Evolutionary conservation across 2,888 invertebrate species (phyloP), one percentile per base, ranked within the genome.

Genomic region (Stegophylla sp.): DNA sequence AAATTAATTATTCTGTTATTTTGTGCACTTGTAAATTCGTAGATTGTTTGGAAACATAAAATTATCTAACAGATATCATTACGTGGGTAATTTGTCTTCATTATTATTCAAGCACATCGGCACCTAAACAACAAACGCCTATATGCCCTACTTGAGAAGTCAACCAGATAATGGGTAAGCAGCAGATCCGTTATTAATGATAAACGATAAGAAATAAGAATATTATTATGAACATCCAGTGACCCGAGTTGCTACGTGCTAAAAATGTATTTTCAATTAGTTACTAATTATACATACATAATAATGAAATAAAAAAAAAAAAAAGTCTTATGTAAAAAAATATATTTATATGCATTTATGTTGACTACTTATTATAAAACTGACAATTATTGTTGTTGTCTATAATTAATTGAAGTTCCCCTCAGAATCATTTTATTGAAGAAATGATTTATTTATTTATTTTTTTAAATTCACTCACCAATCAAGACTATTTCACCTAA

Each of bases 91-190:
- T 34, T 34, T 41, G 23, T 41, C 17, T 9, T 71, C 9, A 51
- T 79, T 61, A 48, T 61, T 63, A 34, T 59, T 23, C 41, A 45
- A 41, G 45, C 15, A 34, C 0, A 34, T 77, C 10, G 45, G 45
- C 26, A 20, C 17, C 9, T 1, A 20, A 15, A 28, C 7, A 9
- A 41, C 34, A 34, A n/a, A 48, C 9, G 1, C 10, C 1, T 12
- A 59, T n/a, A n/a, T 71, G 23, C 3, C 17, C 59, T n/a, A 59
- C 17, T 59, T 63, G 61, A 51, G 61, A 71, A 71, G 61, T 41
- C 28, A 51, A 71, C 71, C 71, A 12, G 23, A 76, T 43, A 63
- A 79, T 77, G 28, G 43, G 10, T 20, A 28, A 56, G 23, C 20
- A 56, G 13, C 34, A 76, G 56, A 56, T 74, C 15, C 17, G 34